These are phyloP conservation scores for Drosophila pseudotakahashii DNA, from an alignment of 2,888 invertebrate species.

Conservation along the genomic window DNA sequence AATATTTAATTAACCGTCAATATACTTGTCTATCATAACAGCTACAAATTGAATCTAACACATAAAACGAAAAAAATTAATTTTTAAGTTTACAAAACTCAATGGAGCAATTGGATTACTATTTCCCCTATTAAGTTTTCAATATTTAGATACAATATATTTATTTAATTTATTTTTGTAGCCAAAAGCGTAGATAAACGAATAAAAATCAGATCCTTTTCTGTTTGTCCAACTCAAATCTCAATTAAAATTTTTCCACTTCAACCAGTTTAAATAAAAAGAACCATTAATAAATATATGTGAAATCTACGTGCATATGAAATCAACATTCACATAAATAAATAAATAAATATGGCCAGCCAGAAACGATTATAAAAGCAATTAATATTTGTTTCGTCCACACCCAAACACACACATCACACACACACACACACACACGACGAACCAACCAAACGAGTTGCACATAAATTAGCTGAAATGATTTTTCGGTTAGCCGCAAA, in stretches of 20 bases:
- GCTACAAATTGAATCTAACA: background rate
- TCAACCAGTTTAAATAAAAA: slow-evolving; percentile 25
- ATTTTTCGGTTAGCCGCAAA: slow-evolving; percentile 69
- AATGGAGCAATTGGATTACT: background rate
- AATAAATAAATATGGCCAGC: slow-evolving; percentile 23
- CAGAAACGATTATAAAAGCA: slow-evolving; percentile 42
- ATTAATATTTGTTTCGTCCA: slow-evolving; percentile 50
- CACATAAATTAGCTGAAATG: slow-evolving; percentile 68
- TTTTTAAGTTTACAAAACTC: background rate
- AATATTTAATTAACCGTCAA: too few species aligned
- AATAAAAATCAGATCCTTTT: slow-evolving; percentile 15
- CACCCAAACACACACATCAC: background rate
- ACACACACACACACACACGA: background rate
- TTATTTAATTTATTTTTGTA: background rate
- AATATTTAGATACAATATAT: background rate
- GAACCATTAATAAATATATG: slow-evolving; percentile 9
- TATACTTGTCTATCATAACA: too few species aligned
- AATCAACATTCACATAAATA: slow-evolving; percentile 32
- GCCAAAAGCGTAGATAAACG: background rate
- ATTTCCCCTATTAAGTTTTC: background rate
- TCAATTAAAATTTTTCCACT: slow-evolving; percentile 36
- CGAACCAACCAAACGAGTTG: slow-evolving; percentile 3
- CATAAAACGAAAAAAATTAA: background rate
- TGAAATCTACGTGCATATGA: slow-evolving; percentile 1
- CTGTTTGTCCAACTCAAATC: slow-evolving; percentile 26